These are phyloP conservation scores for Stylophora pistillata DNA, from an alignment of 64 coral and sea anemone genomes.

Conservation along the genomic window DNA sequence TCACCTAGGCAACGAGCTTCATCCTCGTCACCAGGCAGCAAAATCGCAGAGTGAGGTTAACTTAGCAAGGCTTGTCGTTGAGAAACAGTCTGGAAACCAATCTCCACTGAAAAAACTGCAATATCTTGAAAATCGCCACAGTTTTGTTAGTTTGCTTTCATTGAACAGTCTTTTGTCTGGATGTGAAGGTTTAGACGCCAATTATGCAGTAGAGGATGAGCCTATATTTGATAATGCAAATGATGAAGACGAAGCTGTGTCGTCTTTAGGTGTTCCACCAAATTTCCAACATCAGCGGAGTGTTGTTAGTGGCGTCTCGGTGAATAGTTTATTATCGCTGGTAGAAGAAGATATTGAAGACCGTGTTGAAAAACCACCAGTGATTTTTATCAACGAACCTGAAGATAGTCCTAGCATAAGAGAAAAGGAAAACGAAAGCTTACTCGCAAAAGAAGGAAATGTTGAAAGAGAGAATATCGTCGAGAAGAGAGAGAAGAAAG, in stretches of 20 bases:
- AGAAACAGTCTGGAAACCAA: background rate
- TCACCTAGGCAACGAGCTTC: background rate
- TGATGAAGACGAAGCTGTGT: background rate
- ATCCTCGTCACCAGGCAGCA: background rate
- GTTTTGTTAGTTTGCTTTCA: background rate
- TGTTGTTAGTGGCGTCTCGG: background rate
- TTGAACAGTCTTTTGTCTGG: background rate
- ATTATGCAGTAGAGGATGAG: background rate
- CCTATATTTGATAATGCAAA: background rate
- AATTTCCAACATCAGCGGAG: conserved; percentile 9
- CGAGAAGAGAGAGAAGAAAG: background rate
- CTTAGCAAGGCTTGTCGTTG: conserved; percentile 2
- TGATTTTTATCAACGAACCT: background rate
- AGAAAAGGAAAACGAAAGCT: background rate
- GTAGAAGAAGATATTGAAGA: background rate
- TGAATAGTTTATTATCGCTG: conserved; percentile 30
- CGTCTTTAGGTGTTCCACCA: background rate
- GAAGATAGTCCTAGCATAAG: background rate
- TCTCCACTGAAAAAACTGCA: background rate
- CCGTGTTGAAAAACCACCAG: background rate
- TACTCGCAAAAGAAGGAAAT: background rate
- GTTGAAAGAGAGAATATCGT: background rate
- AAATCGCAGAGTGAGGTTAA: conserved; percentile 15
- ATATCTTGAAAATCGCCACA: background rate
- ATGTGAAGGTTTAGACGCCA: conserved; percentile 15